Percentiles rank a stretch among this genome's conserved stretches.
These are phyloP conservation scores for Nannospalax galili DNA, from an alignment of 2,113 vertebrate genomes.

Conservation along the genomic window DNA sequence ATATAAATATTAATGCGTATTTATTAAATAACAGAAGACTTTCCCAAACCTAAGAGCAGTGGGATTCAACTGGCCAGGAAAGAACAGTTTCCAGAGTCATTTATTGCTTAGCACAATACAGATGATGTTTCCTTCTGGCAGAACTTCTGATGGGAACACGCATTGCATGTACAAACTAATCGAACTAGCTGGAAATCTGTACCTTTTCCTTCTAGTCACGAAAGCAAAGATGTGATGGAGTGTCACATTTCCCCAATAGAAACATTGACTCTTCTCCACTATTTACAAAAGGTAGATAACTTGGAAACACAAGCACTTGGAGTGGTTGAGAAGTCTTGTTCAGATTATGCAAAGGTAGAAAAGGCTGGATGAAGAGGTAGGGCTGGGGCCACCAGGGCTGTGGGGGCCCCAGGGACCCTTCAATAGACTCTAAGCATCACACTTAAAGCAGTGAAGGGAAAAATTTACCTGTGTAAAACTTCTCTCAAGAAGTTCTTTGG, in stretches of 20 bases:
- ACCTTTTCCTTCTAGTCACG: background rate
- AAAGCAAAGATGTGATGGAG: background rate
- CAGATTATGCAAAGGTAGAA: background rate
- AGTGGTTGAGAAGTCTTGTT: background rate
- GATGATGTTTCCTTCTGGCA: background rate
- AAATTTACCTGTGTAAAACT: constrained; percentile 9
- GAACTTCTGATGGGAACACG: background rate
- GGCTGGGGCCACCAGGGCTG: background rate
- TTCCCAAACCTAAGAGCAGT: background rate
- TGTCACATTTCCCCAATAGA: background rate
- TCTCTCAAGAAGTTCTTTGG: background rate
- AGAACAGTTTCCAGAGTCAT: background rate
- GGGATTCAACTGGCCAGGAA: background rate
- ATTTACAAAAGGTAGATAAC: background rate
- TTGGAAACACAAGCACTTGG: background rate
- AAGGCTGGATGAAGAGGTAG: background rate
- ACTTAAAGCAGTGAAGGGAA: background rate
- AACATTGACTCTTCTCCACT: background rate
- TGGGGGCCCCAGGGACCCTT: too few species aligned
- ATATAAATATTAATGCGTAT: background rate
- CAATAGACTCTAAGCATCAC: background rate
- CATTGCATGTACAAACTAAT: background rate
- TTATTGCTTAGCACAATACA: background rate
- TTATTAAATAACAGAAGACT: background rate
- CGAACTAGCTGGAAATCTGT: background rate